phyloP scores from a whole-genome alignment of 2,797 vertebrate species.

The Paramormyrops hopkinsi region DNA sequence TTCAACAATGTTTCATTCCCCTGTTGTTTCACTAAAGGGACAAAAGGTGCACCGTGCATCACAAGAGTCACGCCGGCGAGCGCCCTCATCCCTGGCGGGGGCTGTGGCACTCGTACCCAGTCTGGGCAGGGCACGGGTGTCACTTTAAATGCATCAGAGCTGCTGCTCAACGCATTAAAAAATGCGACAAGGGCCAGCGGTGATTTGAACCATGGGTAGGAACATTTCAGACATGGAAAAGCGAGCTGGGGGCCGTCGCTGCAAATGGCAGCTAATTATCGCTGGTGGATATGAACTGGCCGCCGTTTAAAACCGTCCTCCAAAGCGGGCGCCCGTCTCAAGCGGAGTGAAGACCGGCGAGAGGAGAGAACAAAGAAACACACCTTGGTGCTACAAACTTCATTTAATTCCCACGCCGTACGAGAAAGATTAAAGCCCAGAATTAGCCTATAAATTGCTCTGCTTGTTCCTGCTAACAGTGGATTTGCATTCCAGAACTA shows the following conservation, averaged over 20 bases:
- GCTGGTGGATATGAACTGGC: background rate
- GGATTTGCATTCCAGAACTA: constrained; percentile 15
- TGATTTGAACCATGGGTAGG: background rate
- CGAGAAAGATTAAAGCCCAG: background rate
- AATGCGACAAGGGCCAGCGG: background rate
- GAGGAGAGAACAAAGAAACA: background rate
- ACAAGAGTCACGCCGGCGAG: background rate
- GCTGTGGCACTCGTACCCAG: too few relatives aligned
- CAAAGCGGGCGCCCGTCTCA: background rate
- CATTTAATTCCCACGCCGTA: background rate
- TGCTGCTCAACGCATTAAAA: background rate
- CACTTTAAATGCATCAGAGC: background rate
- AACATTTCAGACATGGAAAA: background rate
- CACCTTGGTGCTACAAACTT: background rate
- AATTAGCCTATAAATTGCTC: constrained; percentile 8
- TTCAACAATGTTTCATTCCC: background rate
- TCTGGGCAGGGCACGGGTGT: background rate
- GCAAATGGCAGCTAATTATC: background rate
- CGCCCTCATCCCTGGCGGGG: background rate
- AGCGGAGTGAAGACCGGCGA: background rate
- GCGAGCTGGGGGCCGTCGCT: background rate
- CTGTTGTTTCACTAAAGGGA: background rate
- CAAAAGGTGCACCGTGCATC: background rate
- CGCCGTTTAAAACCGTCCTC: background rate
- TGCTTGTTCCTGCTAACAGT: constrained; percentile 12